These are phyloP conservation scores for Percopsis omiscomaycus DNA, from an alignment of 2,797 vertebrate species.

Conservation along the genomic window DNA sequence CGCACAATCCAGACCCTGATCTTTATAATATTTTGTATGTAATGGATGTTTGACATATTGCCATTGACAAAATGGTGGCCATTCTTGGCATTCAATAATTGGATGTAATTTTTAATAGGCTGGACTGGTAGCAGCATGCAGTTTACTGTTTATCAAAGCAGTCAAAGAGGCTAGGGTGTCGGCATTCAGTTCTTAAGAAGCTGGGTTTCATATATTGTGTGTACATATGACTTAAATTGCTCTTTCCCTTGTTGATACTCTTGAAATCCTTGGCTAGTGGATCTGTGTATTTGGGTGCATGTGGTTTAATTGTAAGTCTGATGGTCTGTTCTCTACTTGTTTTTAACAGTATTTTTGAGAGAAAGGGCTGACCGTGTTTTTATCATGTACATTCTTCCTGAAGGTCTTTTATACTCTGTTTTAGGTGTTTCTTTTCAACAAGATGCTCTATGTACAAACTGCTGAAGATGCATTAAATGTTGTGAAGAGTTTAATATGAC, in stretches of 20 bases:
- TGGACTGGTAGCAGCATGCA: background rate
- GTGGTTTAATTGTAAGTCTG: background rate
- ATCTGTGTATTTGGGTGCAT: background rate
- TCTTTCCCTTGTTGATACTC: background rate
- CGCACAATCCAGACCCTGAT: background rate
- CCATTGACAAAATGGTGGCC: too few relatives aligned
- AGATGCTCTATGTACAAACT: conserved; percentile 67
- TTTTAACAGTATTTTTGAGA: conserved; percentile 39
- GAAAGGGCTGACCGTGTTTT: conserved; percentile 36
- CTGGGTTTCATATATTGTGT: too few relatives aligned
- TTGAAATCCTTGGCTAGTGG: background rate
- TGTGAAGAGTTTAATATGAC: conserved; percentile 61
- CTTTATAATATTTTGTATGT: background rate
- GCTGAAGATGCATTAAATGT: conserved; percentile 48
- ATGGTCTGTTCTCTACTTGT: conserved; percentile 26
- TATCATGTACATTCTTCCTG: conserved; percentile 61
- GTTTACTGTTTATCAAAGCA: background rate
- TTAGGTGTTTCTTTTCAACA: conserved; percentile 42
- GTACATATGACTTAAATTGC: too few relatives aligned
- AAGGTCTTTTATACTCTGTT: conserved; percentile 30
- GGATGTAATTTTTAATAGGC: background rate
- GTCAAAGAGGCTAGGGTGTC: background rate
- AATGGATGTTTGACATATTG: too few relatives aligned
- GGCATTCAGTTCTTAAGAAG: background rate
- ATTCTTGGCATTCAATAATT: too few relatives aligned